phyloP scores from a whole-genome alignment of 1,140 invertebrate species.

The Pollicipes pollicipes region DNA sequence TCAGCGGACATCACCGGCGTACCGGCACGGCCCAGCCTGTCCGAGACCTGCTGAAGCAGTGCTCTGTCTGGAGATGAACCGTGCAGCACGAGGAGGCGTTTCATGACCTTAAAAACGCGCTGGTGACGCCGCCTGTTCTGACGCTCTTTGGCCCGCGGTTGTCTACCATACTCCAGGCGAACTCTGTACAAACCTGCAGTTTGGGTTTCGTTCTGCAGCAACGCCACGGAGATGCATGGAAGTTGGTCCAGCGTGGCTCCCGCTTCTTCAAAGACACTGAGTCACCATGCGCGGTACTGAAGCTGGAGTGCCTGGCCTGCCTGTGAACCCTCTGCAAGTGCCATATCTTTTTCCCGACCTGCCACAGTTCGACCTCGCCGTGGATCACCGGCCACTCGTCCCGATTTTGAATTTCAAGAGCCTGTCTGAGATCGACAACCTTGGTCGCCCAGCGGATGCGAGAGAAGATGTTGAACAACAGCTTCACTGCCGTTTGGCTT shows the following conservation, averaged over 20 bases:
- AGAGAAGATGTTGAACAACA: slow-evolving; percentile 9
- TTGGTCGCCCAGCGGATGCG: slow-evolving; percentile 14
- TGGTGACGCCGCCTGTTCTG: slow-evolving; percentile 13
- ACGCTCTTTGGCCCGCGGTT: slow-evolving; percentile 11
- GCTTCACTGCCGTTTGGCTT: slow-evolving; percentile 12
- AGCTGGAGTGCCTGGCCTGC: slow-evolving; percentile 14
- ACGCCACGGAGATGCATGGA: slow-evolving; percentile 14
- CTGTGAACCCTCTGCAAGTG: slow-evolving; percentile 16
- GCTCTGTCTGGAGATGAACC: slow-evolving; percentile 11
- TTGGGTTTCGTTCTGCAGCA: slow-evolving; percentile 16
- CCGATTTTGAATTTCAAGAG: slow-evolving; percentile 11
- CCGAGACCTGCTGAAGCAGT: slow-evolving; percentile 13
- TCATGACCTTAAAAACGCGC: slow-evolving; percentile 9
- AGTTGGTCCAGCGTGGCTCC: slow-evolving; percentile 14
- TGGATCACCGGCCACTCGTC: slow-evolving; percentile 14
- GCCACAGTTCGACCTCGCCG: slow-evolving; percentile 11
- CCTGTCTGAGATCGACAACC: slow-evolving; percentile 14
- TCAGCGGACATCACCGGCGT: no score
- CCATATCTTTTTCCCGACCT: neutral
- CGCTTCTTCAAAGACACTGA: slow-evolving; percentile 8
- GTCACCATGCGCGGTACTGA: slow-evolving; percentile 15
- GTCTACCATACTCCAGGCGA: slow-evolving; percentile 12
- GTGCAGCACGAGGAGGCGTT: slow-evolving; percentile 16
- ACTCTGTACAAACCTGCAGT: slow-evolving; percentile 13
- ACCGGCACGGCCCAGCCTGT: slow-evolving; percentile 14